These are phyloP conservation scores for Loxodonta africana DNA, from an alignment of 2,113 vertebrate species.

Conservation along the genomic window DNA sequence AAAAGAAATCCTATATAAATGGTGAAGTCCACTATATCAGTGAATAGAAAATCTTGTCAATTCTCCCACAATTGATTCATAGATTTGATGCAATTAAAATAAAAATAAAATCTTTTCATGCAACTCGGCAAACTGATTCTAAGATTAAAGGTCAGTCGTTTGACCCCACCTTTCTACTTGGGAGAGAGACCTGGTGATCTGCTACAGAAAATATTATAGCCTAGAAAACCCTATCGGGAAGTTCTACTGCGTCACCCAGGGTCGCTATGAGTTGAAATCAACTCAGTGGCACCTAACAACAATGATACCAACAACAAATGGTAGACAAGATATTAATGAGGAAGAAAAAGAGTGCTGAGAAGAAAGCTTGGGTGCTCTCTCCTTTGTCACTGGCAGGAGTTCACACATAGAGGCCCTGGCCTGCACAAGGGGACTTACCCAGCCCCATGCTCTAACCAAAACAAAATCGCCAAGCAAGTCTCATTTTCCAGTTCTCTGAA, in stretches of 20 bases:
- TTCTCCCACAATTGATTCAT: background rate
- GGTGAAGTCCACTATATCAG: background rate
- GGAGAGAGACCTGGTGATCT: background rate
- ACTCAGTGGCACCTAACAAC: background rate
- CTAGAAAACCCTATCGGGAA: background rate
- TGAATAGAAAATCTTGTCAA: background rate
- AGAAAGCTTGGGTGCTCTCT: background rate
- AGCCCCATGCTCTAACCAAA: background rate
- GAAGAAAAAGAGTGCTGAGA: background rate
- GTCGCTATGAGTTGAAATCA: background rate
- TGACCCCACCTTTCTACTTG: no score
- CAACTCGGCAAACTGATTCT: background rate
- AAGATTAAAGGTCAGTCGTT: background rate
- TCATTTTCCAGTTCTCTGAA: background rate
- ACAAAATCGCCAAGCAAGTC: fast-evolving
- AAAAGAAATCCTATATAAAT: background rate
- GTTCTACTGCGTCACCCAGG: no score
- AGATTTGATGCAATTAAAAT: background rate
- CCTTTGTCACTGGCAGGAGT: background rate
- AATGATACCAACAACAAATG: background rate
- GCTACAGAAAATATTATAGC: background rate
- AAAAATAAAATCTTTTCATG: background rate
- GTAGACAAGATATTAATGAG: background rate
- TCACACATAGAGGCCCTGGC: fast-evolving
- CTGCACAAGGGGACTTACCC: fast-evolving